Base-by-base conservation (phyloP, 2,797 vertebrate genomes). In the Rhodeus uyekii region DNA sequence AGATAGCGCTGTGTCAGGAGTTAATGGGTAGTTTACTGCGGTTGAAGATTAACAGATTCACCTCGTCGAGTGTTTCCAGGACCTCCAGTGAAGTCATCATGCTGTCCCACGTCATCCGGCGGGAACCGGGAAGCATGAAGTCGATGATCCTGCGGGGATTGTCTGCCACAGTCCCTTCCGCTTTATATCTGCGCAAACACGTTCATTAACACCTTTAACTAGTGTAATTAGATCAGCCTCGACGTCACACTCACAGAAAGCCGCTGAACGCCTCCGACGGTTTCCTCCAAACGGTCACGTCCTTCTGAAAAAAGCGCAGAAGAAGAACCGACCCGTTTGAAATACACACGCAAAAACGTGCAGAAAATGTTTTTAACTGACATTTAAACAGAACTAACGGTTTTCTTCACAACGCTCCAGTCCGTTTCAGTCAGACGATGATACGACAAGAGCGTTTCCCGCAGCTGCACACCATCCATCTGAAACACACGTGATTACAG, bases 51-150 rank as follows among this genome's bases (percentile, higher is more conserved):
- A 39, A 44, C 38, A 27, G n/a, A 58, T 81, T 89, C 84, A 96
- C 95, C 95, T 96, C 91, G 75, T 95, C 93, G 79, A 95, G 92
- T 0, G 93, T 91, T 85, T 96, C 90, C 76, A 96, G 46, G 71
- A 96, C 94, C 81, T 96, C 95, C 96, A 96, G 88, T 5, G 95
- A 90, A 29, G 95, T 96, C 93, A 96, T 95, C 55, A 96, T 87
- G 63, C 92, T 95, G 87, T 96, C 95, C 96, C 95, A 97, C 39
- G 93, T 75, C 72, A 96, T 84, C 27, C 96, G 91, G 44, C 92
- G 94, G n/a, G 95, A 94, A 60, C 96, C 96, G 36, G 95, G 96
- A 0, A 95, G 90, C 86, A 96, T 96, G 74, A 95, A 94, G 83
- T 96, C 94, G 80, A 97, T 92, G 83, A 96, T 85, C 88, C 87